Evolutionary conservation across 2,113 vertebrate species (phyloP).

Genomic region (Sinocyclocheilus rhinocerous): DNA sequence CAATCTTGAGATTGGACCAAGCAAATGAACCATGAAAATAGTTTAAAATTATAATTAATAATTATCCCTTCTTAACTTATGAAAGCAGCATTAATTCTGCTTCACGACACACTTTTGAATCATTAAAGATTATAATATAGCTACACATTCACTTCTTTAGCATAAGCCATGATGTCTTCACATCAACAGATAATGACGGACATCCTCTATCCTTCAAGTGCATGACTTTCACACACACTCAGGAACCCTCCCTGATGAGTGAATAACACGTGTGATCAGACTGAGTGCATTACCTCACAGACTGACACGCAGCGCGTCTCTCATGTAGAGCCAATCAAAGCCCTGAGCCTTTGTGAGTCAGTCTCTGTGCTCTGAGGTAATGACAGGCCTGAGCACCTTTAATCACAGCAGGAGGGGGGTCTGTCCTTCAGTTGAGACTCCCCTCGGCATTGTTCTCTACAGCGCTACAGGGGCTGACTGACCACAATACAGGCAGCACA

Average conservation of each 20-base stretch:
- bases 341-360: not conserved
- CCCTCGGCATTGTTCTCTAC: not conserved
- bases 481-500: constrained; percentile 61
- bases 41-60: not conserved
- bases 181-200: not conserved
- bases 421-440: not conserved
- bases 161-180: not conserved
- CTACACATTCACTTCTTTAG: not conserved
- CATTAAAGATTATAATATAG: not conserved
- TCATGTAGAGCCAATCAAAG: not conserved
- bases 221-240: not conserved
- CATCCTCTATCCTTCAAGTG: not conserved
- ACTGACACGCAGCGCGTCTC: not conserved
- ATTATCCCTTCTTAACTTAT: too few relatives aligned
- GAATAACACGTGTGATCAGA: not conserved
- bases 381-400: constrained; percentile 41
- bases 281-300: not conserved
- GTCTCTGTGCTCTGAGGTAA: constrained; percentile 39
- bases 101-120: not conserved
- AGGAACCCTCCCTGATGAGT: too few relatives aligned
- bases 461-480: not conserved
- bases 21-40: too few relatives aligned
- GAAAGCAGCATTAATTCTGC: not conserved
- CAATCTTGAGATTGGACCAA: too few relatives aligned
- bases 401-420: constrained; percentile 49